Percentiles rank a stretch among this genome's conserved stretches.
Conservation (phyloP, 2,113 vertebrate genomes). For the Embiotoca jacksoni region DNA sequence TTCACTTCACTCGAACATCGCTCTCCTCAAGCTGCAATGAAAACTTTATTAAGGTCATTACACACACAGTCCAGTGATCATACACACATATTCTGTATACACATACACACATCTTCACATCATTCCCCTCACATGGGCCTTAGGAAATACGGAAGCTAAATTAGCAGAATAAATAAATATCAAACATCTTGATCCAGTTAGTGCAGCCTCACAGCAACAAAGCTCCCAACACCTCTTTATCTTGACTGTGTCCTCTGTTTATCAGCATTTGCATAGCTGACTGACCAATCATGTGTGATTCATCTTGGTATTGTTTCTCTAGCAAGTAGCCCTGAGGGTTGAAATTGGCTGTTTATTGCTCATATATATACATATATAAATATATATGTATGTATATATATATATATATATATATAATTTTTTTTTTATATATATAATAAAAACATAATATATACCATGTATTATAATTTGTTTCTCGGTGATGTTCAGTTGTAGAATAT, state of each 20-base stretch:
- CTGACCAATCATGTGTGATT: conserved; percentile 35
- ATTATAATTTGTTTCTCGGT: background rate
- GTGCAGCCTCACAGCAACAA: conserved; percentile 28
- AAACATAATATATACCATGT: background rate
- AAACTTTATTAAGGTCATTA: conserved; percentile 12
- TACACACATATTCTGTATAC: background rate
- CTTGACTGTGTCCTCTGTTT: conserved; percentile 33
- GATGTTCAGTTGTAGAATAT: background rate
- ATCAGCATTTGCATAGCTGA: conserved; percentile 23
- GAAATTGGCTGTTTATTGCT: background rate
- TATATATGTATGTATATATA: too few species aligned
- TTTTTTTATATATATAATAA: too few species aligned
- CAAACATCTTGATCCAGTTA: conserved; percentile 5
- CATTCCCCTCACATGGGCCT: background rate
- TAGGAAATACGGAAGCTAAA: conserved; percentile 40
- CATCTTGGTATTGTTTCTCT: background rate
- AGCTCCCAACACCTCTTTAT: conserved; percentile 28
- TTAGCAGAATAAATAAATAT: conserved; percentile 48
- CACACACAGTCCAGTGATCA: background rate
- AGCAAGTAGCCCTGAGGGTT: background rate
- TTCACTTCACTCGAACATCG: background rate
- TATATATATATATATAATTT: background rate
- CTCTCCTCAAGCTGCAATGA: background rate
- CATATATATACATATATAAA: too few species aligned
- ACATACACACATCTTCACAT: background rate